Conservation (phyloP, 2,888 invertebrate genomes). For the Agrotis segetum region DNA sequence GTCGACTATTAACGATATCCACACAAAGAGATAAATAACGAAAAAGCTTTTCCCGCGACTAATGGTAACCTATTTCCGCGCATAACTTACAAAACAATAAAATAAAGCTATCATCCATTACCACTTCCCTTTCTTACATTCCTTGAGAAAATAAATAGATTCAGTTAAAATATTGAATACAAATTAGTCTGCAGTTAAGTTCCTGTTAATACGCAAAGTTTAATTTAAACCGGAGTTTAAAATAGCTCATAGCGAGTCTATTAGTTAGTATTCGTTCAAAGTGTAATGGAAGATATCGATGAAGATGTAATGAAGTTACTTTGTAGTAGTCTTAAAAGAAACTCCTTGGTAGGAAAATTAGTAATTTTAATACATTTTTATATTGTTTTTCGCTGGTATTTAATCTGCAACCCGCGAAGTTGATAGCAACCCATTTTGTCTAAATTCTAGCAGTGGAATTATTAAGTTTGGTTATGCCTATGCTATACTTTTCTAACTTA, state of each 20-base stretch:
- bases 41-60: background rate
- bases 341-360: background rate
- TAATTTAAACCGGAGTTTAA: constrained; percentile 58
- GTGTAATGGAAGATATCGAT: constrained; percentile 51
- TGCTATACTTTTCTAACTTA: too few relatives aligned
- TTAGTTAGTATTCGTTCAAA: constrained; percentile 52
- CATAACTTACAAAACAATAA: constrained; percentile 15
- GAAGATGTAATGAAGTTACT: constrained; percentile 23
- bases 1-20: background rate
- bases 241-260: constrained; percentile 39
- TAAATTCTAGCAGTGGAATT: too few relatives aligned
- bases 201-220: constrained; percentile 64
- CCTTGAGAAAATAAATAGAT: constrained; percentile 36
- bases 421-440: too few relatives aligned
- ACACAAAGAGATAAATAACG: background rate
- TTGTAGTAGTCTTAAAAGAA: constrained; percentile 11
- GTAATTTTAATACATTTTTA: constrained; percentile 1
- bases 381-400: background rate
- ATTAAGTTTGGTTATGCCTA: too few relatives aligned
- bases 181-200: constrained; percentile 46
- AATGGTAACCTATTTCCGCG: constrained; percentile 4
- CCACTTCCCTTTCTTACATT: background rate
- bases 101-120: constrained; percentile 24
- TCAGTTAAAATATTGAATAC: constrained; percentile 43
- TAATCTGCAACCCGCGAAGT: too few relatives aligned